Base-by-base conservation (phyloP, 37 sponge, comb jelly and placozoan genomes). In the Haliclona indistincta region DNA sequence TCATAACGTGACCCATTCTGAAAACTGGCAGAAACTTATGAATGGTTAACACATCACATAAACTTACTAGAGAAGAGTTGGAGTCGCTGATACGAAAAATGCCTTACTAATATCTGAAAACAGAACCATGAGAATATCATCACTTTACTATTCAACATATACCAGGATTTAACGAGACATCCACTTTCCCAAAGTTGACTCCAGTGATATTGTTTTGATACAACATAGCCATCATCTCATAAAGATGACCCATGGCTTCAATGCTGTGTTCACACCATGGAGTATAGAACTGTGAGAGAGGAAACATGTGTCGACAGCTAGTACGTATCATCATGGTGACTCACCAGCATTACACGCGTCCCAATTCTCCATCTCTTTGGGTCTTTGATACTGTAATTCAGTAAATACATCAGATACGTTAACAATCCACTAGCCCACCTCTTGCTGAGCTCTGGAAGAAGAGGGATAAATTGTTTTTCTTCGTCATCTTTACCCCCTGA, bases 211-310 rank as follows among this genome's bases (percentile, higher is more conserved):
- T 85, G 44, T 54, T 19, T 26, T 78, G 73, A 19, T 65, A 71
- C 37, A 85, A 42, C 30, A 66, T 22, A 32, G 78, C 79, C 11
- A 85, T 35, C 4, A 71, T 11, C 10, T 68, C 79, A 41, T 43
- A 15, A 29, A 89, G 75, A n/a, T 76, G 56, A 0, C 85, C 71
- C 47, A 60, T 6, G 13, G 79, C 76, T 0, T 34, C 44, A 28
- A 68, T 45, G 44, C 90, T 89, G 77, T 83, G 37, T 41, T 54
- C 13, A 49, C 90, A 89, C 90, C 90, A 89, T 0, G 80, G 49
- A 15, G 84, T 80, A 41, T 89, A 83, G 47, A 84, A 79, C 90
- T 89, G 69, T 13, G 54, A 7, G 0, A n/a, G n/a, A n/a, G n/a
- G n/a, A n/a, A n/a, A n/a, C n/a, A n/a, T n/a, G n/a, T n/a, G n/a